A percentile compares a stretch with the other conserved stretches of the same genome.
Evolutionary conservation across 2,113 vertebrate genomes (phyloP).

Genomic region (Rhabdomys dilectus): DNA sequence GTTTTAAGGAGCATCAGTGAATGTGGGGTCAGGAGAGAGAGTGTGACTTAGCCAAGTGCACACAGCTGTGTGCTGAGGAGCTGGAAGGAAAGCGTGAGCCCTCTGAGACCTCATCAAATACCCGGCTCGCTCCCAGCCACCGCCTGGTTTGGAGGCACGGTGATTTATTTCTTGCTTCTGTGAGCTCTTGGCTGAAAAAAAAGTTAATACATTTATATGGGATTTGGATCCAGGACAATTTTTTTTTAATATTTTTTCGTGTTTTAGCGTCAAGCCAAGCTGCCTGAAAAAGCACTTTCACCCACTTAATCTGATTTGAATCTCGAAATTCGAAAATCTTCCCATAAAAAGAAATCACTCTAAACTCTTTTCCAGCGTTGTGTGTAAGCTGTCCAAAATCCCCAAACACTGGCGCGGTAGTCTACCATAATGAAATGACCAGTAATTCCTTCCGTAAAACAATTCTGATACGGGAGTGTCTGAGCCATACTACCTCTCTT

Average conservation of each 20-base stretch:
- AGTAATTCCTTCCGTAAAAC: conserved; percentile 30
- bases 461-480: not conserved
- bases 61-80: not conserved
- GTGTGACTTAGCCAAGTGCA: conserved; percentile 26
- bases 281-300: conserved; percentile 64
- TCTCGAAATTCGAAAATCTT: conserved; percentile 63
- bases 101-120: not conserved
- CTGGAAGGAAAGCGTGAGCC: not conserved
- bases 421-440: not conserved
- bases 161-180: conserved; percentile 71
- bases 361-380: not conserved
- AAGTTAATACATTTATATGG: conserved; percentile 61
- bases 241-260: conserved; percentile 55
- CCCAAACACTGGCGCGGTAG: not conserved
- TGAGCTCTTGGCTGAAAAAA: conserved; percentile 63
- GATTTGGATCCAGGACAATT: conserved; percentile 67
- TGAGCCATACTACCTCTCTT: not conserved
- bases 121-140: not conserved
- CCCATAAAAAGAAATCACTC: conserved; percentile 56
- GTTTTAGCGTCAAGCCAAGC: conserved; percentile 30
- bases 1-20: not conserved
- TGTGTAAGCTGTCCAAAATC: not conserved
- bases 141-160: not conserved
- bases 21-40: not conserved
- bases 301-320: conserved; percentile 67